Percentiles rank a stretch among this genome's conserved stretches.
Evolutionary conservation across 2,797 vertebrate genomes (phyloP).

Genomic region (Champsocephalus esox): DNA sequence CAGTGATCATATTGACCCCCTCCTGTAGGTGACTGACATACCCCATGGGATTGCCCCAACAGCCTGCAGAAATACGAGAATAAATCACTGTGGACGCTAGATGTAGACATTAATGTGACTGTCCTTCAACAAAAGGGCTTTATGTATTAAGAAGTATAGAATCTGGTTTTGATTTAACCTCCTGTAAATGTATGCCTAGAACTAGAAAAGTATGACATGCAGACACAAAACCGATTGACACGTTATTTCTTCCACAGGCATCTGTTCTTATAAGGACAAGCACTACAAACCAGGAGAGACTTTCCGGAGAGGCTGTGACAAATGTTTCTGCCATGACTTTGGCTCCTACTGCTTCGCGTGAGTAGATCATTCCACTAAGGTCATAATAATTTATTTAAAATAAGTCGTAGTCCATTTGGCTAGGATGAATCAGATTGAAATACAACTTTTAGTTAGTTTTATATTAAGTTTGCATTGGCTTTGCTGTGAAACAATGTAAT

Average conservation of each 20-base stretch:
- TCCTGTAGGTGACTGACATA: conserved; percentile 63
- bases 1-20: conserved; percentile 53
- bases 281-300: conserved; percentile 74
- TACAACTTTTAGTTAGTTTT: no score
- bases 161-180: conserved; percentile 21
- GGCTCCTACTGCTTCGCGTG: conserved; percentile 76
- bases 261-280: conserved; percentile 72
- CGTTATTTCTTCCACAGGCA: conserved; percentile 53
- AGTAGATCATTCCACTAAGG: conserved; percentile 48
- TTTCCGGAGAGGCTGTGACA: conserved; percentile 78
- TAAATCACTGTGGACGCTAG: conserved; percentile 28
- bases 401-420: background rate
- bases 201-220: background rate
- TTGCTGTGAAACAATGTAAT: no score
- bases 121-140: conserved; percentile 36
- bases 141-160: conserved; percentile 20
- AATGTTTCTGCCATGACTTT: conserved; percentile 75
- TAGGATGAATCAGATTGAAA: no score
- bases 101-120: conserved; percentile 45
- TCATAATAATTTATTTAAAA: conserved; percentile 19
- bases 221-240: background rate
- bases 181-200: background rate
- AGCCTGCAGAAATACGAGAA: conserved; percentile 34
- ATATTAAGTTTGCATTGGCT: no score
- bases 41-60: conserved; percentile 20